Base-by-base conservation (phyloP, 1,140 invertebrate species). In the Triops longicaudatus region DNA sequence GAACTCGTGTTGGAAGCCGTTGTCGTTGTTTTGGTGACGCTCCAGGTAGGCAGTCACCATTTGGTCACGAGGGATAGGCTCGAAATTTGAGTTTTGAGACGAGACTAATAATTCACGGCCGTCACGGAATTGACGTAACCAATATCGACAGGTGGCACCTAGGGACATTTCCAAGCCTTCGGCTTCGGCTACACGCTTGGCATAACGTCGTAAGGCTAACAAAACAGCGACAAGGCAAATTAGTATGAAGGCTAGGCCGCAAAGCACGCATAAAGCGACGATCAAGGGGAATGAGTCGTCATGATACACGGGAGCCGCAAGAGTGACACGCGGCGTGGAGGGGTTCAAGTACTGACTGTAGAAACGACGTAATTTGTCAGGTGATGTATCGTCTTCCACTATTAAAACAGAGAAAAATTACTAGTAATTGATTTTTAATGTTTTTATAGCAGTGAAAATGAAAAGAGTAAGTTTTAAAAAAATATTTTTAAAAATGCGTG, bases 1-100 rank as follows among this genome's bases (percentile, higher is more conserved):
- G 82, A 94, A 95, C 83, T 95, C 93, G 75, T 93, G 90, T 81
- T 94, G 90, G 83, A 96, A 96, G 1, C 92, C 92, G 81, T 93
- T 93, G 83, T 95, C 93, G 0, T 91, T 93, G 84, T 95, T 92
- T 44, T 91, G 88, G 81, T 94, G 92, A 28, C 93, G 86, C 79
- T 94, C 92, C 0, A 90, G 86, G 80, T 91, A 95, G 0, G 92
- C 89, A 74, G 88, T 86, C 9, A 91, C 86, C 1, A 96, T 84
- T 26, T 93, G 89, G 3, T 85, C 83, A 81, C 89, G 90, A 0
- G 88, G 83, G 79, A 96, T 91, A 0, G 93, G 92, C n/a, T 91
- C 89, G 86, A 93, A 90, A 82, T 71, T 73, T 4, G 93, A 91
- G 0, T 92, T 91, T 0, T 91, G 91, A 80, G 89, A 89, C 37